Evolutionary conservation across 2,113 vertebrate species (phyloP).

Genomic region (Todiramphus chloris): DNA sequence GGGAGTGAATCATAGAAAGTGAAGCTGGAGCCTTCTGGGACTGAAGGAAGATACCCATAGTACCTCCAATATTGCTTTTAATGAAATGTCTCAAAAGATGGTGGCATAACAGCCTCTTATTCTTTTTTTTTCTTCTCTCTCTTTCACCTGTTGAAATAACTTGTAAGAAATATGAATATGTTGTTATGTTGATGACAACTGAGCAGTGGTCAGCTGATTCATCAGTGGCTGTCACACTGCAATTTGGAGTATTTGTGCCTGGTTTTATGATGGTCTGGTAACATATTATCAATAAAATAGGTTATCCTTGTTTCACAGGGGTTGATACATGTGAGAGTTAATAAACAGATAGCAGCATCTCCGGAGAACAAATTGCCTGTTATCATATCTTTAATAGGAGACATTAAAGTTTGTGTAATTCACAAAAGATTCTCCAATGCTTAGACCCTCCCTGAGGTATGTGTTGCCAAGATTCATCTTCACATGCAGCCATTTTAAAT

Average conservation of each 20-base stretch:
- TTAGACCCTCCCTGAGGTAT: background rate
- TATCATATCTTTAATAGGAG: background rate
- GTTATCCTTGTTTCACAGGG: background rate
- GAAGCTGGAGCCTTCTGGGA: background rate
- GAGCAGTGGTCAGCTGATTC: background rate
- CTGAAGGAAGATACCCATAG: background rate
- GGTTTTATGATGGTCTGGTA: background rate
- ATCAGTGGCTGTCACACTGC: background rate
- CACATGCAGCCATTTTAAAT: background rate
- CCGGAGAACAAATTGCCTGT: background rate
- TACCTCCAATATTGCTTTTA: background rate
- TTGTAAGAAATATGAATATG: rapidly evolving
- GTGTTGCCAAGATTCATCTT: background rate
- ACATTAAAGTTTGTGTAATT: background rate
- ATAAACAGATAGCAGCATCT: background rate
- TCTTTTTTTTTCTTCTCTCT: background rate
- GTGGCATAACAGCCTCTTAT: rapidly evolving
- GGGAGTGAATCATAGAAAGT: background rate
- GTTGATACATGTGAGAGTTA: background rate
- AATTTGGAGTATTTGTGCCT: background rate
- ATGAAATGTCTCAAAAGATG: background rate
- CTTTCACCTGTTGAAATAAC: background rate
- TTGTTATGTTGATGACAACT: background rate
- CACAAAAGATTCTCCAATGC: background rate
- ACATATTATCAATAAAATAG: background rate